Base-by-base conservation (phyloP, 2,113 vertebrate species). In the Turdus rufiventris region DNA sequence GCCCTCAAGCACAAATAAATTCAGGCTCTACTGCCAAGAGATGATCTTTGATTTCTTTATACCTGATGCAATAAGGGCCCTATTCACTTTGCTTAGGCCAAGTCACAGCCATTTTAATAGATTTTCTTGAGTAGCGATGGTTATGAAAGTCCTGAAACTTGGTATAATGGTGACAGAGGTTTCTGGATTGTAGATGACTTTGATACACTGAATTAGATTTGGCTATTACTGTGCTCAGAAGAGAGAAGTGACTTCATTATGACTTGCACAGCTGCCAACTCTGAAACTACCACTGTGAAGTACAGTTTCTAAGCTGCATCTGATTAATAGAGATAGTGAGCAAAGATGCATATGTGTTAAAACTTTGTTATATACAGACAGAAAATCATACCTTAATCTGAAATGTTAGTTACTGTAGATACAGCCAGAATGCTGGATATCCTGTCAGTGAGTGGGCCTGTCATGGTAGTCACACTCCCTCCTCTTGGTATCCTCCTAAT, bases 11-110 rank as follows among this genome's bases (percentile, higher is more conserved):
- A 80, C 71, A 88, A 74, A 70, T 68, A 70, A 63, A 8, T 78
- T 95, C n/a, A 84, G 47, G 19, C n/a, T 83, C 47, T 80, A 6
- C 51, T 91, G 90, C 93, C 94, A 94, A 75, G 75, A 45, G 65
- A 24, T 95, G 79, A 92, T 90, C 95, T 96, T 93, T 91, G 79
- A 71, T 93, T 95, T 91, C 57, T 91, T 88, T 94, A 77, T 48
- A 86, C 91, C 90, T 94, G 56, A 53, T 1, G 56, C 71, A 93
- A 10, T 92, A 78, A 79, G 42, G 36, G 24, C 26, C 31, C 18
- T 78, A 9, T 68, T 93, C 28, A 13, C 65, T 77, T 56, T 58
- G 66, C 77, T 80, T 60, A 62, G 53, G 45, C 61, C 50, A 40
- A 74, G 18, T 91, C 91, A 34, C 38, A 83, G 60, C 29, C 43